Conservation (phyloP, 2,888 invertebrate genomes). For the Diplolepis rosae region DNA sequence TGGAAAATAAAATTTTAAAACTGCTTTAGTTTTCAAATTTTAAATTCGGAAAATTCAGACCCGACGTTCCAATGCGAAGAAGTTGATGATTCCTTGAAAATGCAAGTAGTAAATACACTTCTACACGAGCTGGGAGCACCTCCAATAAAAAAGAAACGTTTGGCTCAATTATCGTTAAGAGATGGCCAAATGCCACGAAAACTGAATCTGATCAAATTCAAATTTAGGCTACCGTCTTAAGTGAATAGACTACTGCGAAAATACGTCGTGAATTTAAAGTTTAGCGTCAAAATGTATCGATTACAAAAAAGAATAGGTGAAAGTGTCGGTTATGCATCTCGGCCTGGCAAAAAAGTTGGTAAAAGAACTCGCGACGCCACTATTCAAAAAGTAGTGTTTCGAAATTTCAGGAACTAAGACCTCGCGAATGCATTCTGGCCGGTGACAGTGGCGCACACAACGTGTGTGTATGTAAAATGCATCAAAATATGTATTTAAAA, state of each 20-base stretch:
- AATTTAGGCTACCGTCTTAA: slow-evolving; percentile 28
- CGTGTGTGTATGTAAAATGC: too few relatives aligned
- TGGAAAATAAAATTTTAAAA: slow-evolving; percentile 15
- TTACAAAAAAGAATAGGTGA: slow-evolving; percentile 7
- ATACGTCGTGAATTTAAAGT: slow-evolving; percentile 16
- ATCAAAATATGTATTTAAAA: too few relatives aligned
- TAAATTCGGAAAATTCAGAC: neutral
- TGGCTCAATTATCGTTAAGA: neutral
- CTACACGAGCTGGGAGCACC: neutral
- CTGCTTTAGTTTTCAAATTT: slow-evolving; percentile 14
- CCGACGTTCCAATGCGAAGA: neutral
- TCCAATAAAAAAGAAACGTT: neutral
- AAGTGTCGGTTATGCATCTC: slow-evolving; percentile 26
- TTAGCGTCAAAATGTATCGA: slow-evolving; percentile 30
- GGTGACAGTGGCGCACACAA: too few relatives aligned
- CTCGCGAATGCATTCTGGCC: too few relatives aligned
- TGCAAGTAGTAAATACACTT: neutral
- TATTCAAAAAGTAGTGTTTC: slow-evolving; percentile 16
- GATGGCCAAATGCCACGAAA: neutral
- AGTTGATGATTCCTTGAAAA: neutral
- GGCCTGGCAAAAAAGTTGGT: slow-evolving; percentile 26
- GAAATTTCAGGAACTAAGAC: too few relatives aligned
- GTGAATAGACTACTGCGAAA: slow-evolving; percentile 28
- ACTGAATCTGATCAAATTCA: slow-evolving; percentile 22
- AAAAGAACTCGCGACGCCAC: slow-evolving; percentile 7